Evolutionary conservation across 2,113 vertebrate species (phyloP), one percentile per base, ranked within the genome.

Genomic region (Nycticorax nycticorax): DNA sequence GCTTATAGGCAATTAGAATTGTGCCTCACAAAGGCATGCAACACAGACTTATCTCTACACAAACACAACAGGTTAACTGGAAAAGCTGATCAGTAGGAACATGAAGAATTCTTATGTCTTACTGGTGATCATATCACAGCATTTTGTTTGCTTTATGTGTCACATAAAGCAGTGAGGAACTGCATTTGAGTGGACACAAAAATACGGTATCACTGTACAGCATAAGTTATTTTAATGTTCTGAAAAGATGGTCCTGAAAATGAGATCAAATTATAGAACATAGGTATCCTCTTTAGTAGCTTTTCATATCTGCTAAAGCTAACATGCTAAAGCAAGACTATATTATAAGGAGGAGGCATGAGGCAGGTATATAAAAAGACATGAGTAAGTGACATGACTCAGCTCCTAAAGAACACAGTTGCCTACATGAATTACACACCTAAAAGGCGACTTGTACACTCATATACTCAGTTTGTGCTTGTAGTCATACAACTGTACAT

Each of bases 361-460:
- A 71, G 50, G 41, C 14, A 82, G 62, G 78, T 83, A 80, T 90
- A 97, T 92, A 95, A 93, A 94, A 95, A 96, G 88, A 55, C 59
- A 85, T 95, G 92, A 96, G 71, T 90, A 96, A 96, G 85, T 47
- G 75, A 50, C 41, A 50, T 96, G 96, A 96, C 89, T 96, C 96
- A 94, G 12, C n/a, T 93, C 67, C 78, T 43, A 85, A 94, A 92
- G 81, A 30, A 86, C 84, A 72, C 71, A 85, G 81, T 72, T 94
- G 93, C 77, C 92, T 94, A 64, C 84, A 53, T 50, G 92, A 93
- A 73, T 88, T 92, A 85, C 67, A 87, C 71, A 92, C 88, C 77
- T 75, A 88, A 83, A 85, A 85, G 20, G 71, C 24, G 3, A 69
- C 91, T 72, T 52, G 75, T 64, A 76, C 78, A 62, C 82, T 93